Evolutionary conservation across 1,140 invertebrate species (phyloP).

Genomic region (Acromyrmex heyeri): DNA sequence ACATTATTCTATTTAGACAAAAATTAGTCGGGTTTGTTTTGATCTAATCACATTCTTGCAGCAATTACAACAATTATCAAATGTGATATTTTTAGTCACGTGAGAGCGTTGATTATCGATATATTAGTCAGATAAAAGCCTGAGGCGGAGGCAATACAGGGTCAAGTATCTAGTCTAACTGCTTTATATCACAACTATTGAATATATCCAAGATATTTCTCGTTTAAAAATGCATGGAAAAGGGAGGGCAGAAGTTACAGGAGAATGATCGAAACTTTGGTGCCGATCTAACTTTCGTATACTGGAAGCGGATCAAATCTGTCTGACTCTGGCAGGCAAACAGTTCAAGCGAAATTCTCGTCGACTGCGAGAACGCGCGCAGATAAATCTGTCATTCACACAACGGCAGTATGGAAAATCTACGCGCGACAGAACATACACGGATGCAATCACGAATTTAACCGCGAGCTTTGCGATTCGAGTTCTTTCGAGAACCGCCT

Average conservation of each 20-base stretch:
- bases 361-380: slow-evolving; percentile 1
- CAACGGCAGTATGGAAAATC: slow-evolving; percentile 23
- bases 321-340: slow-evolving; percentile 9
- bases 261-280: slow-evolving; percentile 21
- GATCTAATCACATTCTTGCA: not conserved
- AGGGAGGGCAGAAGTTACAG: not conserved
- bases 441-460: slow-evolving; percentile 26
- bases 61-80: not conserved
- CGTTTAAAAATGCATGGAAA: not conserved
- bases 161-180: slow-evolving; percentile 4
- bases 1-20: not conserved
- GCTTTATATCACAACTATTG: slow-evolving; percentile 4
- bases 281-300: slow-evolving; percentile 18
- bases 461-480: slow-evolving; percentile 14
- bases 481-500: slow-evolving; percentile 18
- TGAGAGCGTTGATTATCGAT: not conserved
- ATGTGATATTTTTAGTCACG: slow-evolving; percentile 1
- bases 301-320: slow-evolving; percentile 10
- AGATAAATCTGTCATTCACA: slow-evolving; percentile 55
- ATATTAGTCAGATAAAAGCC: slow-evolving; percentile 12
- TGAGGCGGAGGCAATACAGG: too few species aligned
- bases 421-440: slow-evolving; percentile 18
- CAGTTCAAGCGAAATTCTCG: slow-evolving; percentile 20
- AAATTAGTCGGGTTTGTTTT: not conserved
- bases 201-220: slow-evolving; percentile 33